A percentile compares a stretch with the other conserved stretches of the same genome.
Conservation (phyloP, 2,888 invertebrate species). For the Eupithecia centaureata region DNA sequence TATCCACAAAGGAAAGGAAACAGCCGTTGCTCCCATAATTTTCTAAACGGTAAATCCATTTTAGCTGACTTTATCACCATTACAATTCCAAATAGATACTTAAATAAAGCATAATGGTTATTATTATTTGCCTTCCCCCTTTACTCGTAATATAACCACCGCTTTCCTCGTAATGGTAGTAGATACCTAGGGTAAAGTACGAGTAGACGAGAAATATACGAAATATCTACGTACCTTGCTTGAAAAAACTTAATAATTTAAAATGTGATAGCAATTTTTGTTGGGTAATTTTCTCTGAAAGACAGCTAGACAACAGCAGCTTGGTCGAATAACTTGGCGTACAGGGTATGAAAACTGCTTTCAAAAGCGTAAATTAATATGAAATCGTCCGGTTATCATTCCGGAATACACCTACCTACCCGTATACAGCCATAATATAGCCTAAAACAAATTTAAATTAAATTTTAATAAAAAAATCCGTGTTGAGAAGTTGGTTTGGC, state of each 20-base stretch:
- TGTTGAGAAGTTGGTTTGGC: too few relatives aligned
- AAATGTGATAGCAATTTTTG: too few relatives aligned
- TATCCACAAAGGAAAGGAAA: not conserved
- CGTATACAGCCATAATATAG: too few relatives aligned
- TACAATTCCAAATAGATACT: constrained; percentile 20
- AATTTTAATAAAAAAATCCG: too few relatives aligned
- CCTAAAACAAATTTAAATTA: too few relatives aligned
- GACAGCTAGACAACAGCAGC: too few relatives aligned
- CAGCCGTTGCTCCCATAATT: not conserved
- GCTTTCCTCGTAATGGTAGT: constrained; percentile 11
- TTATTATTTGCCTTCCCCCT: constrained; percentile 25
- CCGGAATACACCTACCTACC: too few relatives aligned
- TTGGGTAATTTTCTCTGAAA: too few relatives aligned
- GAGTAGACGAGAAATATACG: not conserved
- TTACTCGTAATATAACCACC: constrained; percentile 4
- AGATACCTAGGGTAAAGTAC: not conserved
- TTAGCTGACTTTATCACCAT: constrained; percentile 7
- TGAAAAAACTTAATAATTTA: not conserved
- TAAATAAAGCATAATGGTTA: constrained; percentile 22
- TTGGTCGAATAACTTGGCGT: too few relatives aligned
- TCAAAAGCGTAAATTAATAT: too few relatives aligned
- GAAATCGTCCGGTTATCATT: too few relatives aligned
- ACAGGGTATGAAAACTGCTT: too few relatives aligned
- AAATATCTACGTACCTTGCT: not conserved
- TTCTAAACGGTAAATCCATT: constrained; percentile 7